These are phyloP conservation scores for Agrilus planipennis DNA, from an alignment of 1,140 invertebrate species.

Conservation along the genomic window DNA sequence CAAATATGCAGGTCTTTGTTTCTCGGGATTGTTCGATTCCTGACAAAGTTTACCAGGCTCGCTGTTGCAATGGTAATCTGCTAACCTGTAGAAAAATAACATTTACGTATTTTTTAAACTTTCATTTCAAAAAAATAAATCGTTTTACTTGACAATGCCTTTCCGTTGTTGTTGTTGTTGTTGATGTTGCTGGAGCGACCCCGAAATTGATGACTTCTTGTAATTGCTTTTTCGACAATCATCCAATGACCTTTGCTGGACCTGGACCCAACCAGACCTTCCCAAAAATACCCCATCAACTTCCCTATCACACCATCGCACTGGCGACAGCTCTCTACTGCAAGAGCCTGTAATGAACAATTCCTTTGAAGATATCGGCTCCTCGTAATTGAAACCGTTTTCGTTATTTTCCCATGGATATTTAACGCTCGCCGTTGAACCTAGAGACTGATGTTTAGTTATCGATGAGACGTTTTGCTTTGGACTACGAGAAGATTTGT, in stretches of 20 bases:
- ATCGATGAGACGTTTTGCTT: slow-evolving; percentile 19
- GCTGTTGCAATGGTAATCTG: slow-evolving; percentile 45
- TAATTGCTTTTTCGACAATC: slow-evolving; percentile 37
- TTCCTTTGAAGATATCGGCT: slow-evolving; percentile 34
- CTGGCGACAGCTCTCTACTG: slow-evolving; percentile 44
- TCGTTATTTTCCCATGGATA: slow-evolving; percentile 17
- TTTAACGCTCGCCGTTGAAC: slow-evolving; percentile 23
- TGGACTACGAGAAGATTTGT: slow-evolving; percentile 11
- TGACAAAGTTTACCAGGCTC: slow-evolving; percentile 36
- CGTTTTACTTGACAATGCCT: too few relatives aligned
- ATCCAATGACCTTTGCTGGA: slow-evolving; percentile 44
- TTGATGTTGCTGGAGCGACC: slow-evolving; percentile 32
- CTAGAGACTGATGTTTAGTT: slow-evolving; percentile 28
- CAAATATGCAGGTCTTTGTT: slow-evolving; percentile 20
- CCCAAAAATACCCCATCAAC: slow-evolving; percentile 46
- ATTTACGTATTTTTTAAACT: too few relatives aligned
- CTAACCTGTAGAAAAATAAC: too few relatives aligned
- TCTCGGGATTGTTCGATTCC: slow-evolving; percentile 11
- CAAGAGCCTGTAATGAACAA: slow-evolving; percentile 34
- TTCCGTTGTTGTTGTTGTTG: too few relatives aligned
- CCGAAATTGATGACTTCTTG: slow-evolving; percentile 23
- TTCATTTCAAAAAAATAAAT: too few relatives aligned
- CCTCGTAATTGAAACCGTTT: slow-evolving; percentile 27
- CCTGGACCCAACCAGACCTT: slow-evolving; percentile 47
- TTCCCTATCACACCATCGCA: slow-evolving; percentile 47